phyloP scores from a whole-genome alignment of 1,140 invertebrate genomes.

The Trissolcus basalis region DNA sequence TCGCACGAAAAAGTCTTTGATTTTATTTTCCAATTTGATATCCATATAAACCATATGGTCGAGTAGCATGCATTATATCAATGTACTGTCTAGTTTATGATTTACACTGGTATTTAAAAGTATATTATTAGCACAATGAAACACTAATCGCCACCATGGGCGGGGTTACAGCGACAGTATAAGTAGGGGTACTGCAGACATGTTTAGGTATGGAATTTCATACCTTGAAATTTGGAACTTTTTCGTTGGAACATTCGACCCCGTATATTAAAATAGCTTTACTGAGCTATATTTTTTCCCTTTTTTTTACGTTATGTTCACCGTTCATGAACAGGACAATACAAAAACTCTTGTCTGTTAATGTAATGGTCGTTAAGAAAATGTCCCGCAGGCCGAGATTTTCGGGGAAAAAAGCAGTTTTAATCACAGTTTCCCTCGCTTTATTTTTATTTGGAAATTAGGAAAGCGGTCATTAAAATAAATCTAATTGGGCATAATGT shows the following conservation, averaged over 20 bases:
- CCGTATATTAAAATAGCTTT: constrained; percentile 42
- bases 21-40: constrained; percentile 23
- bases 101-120: constrained; percentile 57
- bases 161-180: constrained; percentile 13
- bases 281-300: constrained; percentile 31
- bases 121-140: constrained; percentile 58
- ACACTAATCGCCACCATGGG: constrained; percentile 51
- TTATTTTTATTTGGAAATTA: constrained; percentile 22
- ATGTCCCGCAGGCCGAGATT: background rate
- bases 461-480: constrained; percentile 32
- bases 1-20: background rate
- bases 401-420: constrained; percentile 11
- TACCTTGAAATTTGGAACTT: constrained; percentile 53
- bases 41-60: constrained; percentile 45
- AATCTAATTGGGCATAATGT: constrained; percentile 24
- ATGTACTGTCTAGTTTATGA: constrained; percentile 52
- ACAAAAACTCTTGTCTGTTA: constrained; percentile 25
- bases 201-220: constrained; percentile 52
- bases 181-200: constrained; percentile 40
- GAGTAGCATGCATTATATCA: constrained; percentile 42
- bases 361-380: background rate
- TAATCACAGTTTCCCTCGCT: constrained; percentile 13
- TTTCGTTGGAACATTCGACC: constrained; percentile 32
- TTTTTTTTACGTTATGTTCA: constrained; percentile 35
- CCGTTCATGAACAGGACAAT: constrained; percentile 25